A percentile compares a stretch with the other conserved stretches of the same genome.
phyloP scores from a whole-genome alignment of 2,888 invertebrate genomes.

The Eumacrocentrus americanus region DNA sequence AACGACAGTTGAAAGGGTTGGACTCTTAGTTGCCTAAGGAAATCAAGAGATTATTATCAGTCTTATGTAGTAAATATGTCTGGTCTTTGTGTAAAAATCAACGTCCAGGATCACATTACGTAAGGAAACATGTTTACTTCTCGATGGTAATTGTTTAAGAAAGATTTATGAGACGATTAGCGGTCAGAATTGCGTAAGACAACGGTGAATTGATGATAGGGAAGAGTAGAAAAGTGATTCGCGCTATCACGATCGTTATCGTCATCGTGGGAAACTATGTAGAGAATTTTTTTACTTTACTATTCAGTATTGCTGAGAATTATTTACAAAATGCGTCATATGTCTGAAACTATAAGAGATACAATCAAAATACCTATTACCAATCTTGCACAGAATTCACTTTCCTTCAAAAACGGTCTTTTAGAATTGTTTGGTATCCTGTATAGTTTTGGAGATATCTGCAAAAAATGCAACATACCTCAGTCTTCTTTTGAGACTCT shows the following conservation, averaged over 20 bases:
- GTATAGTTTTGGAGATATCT: too few relatives aligned
- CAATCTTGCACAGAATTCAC: too few relatives aligned
- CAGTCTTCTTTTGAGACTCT: constrained; percentile 38
- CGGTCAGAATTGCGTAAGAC: constrained; percentile 5
- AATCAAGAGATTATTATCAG: not conserved
- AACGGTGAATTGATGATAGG: constrained; percentile 9
- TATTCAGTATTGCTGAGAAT: too few relatives aligned
- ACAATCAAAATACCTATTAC: too few relatives aligned
- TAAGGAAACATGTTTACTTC: not conserved
- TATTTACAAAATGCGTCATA: too few relatives aligned
- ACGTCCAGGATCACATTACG: not conserved
- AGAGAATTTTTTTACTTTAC: not conserved
- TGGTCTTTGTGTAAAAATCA: too few relatives aligned
- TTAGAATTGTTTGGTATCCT: too few relatives aligned
- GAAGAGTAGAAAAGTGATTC: constrained; percentile 12
- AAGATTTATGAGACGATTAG: constrained; percentile 20
- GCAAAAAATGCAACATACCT: too few relatives aligned
- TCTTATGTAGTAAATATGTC: not conserved
- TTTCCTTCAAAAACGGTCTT: too few relatives aligned
- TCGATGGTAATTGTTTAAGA: constrained; percentile 10
- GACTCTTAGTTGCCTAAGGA: constrained; percentile 38
- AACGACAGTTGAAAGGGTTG: constrained; percentile 66
- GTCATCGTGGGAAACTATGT: constrained; percentile 31
- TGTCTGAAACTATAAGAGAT: too few relatives aligned
- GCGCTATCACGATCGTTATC: constrained; percentile 14